Conservation (phyloP, 1,140 invertebrate species). For the Lithobius niger region DNA sequence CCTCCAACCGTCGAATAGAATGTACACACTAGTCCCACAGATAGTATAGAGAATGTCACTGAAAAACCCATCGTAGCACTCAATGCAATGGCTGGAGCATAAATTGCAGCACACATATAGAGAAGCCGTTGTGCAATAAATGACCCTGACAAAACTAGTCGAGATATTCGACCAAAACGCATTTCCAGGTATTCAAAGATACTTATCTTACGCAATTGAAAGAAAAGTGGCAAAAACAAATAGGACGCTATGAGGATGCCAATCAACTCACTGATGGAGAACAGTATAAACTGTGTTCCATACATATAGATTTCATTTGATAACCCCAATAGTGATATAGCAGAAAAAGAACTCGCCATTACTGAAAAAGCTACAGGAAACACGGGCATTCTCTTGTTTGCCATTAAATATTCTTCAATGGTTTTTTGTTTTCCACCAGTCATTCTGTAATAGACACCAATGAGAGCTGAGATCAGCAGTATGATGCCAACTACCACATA, state of each 20-base stretch:
- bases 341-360: slow-evolving; percentile 91
- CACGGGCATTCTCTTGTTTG: slow-evolving; percentile 59
- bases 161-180: too few species aligned
- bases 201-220: too few species aligned
- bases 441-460: slow-evolving; percentile 68
- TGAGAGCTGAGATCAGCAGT: slow-evolving; percentile 46
- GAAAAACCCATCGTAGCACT: too few species aligned
- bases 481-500: slow-evolving; percentile 49
- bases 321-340: slow-evolving; percentile 77
- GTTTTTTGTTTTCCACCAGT: slow-evolving; percentile 77
- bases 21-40: too few species aligned
- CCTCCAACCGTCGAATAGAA: too few species aligned
- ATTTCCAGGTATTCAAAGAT: too few species aligned
- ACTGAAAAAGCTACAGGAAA: slow-evolving; percentile 68
- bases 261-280: slow-evolving; percentile 68
- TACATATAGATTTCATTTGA: slow-evolving; percentile 70
- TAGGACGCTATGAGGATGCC: slow-evolving; percentile 65
- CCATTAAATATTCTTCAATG: slow-evolving; percentile 67
- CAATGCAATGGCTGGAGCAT: too few species aligned
- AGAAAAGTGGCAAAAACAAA: slow-evolving; percentile 78
- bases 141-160: too few species aligned
- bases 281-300: slow-evolving; percentile 68
- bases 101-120: too few species aligned
- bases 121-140: too few species aligned
- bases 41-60: too few species aligned